Base-by-base conservation (phyloP, 2,797 vertebrate genomes). In the Leptatherina wallacei region DNA sequence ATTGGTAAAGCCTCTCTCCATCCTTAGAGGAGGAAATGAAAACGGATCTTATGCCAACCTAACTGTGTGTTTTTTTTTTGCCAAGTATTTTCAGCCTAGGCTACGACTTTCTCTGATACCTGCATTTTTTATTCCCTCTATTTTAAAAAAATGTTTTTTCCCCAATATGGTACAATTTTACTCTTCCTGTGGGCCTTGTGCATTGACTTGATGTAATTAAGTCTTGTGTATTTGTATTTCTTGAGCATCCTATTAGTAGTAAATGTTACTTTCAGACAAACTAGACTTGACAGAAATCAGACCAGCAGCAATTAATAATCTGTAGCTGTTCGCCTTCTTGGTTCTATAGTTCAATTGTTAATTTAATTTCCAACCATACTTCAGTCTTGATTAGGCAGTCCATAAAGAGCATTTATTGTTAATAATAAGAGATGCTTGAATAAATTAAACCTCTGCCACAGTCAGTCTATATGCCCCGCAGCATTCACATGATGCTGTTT, bases 321-420 rank as follows among this genome's bases (percentile, higher is more conserved):
- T 68, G 44, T 42, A 38, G 42, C 64, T 54, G 20, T 78, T 69
- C 36, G 54, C 29, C 42, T 59, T 63, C 40, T 64, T 22, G 55
- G 59, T 61, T 73, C 71, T 44, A 67, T 18, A 65, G 20, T 65
- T 40, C n/a, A 54, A 22, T 69, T 71, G 62, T 73, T 59, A 40
- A 71, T 73, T 75, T 36, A 33, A 81, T 80, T 52, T 58, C 63
- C 14, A 29, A 12, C 42, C 24, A 65, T 80, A 55, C 65, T 62
- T 87, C 6, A 35, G 6, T 30, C 67, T 84, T 66, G 73, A 69
- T 65, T 62, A 63, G 55, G 69, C 42, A n/a, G 24, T 47, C 18
- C 14, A 65, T 38, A 10, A 35, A 70, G 42, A 60, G 71, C 61
- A 71, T 63, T 71, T 40, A 65, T 40, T 77, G 51, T 61, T 57